phyloP scores from a whole-genome alignment of 2,797 vertebrate species.

The Melanogrammus aeglefinus region DNA sequence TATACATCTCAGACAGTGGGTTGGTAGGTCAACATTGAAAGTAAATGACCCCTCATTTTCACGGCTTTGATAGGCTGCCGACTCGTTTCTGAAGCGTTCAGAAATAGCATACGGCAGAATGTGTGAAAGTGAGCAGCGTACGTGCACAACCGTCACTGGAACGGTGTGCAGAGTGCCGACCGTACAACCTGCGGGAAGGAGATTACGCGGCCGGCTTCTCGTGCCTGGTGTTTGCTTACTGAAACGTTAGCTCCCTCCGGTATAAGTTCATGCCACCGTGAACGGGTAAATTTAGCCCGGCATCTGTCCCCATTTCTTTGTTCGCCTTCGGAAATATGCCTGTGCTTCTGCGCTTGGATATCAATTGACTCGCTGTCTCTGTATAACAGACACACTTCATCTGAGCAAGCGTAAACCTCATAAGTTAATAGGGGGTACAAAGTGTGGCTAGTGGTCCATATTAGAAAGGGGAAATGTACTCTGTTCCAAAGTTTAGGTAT shows the following conservation, averaged over 20 bases:
- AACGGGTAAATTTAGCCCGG: conserved; percentile 21
- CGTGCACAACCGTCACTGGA: neutral
- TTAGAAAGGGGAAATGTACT: too few species aligned
- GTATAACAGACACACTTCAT: neutral
- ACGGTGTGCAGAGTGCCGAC: neutral
- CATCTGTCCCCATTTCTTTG: conserved; percentile 2
- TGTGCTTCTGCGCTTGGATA: neutral
- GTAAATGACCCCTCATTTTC: neutral
- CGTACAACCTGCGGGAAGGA: neutral
- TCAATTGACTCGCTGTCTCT: neutral
- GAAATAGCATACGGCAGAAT: neutral
- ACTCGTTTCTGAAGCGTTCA: neutral
- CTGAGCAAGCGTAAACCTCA: neutral
- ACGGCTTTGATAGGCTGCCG: too few species aligned
- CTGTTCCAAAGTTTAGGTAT: too few species aligned
- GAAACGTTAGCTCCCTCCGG: conserved; percentile 16
- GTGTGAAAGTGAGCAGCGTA: neutral
- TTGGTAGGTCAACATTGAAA: neutral
- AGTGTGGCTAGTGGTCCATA: too few species aligned
- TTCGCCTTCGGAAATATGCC: neutral
- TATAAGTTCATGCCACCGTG: neutral
- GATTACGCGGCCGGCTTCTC: neutral
- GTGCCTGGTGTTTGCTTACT: conserved; percentile 22
- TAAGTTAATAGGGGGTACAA: too few species aligned
- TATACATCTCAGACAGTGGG: too few species aligned